Base-by-base conservation (phyloP, 1,140 invertebrate species). In the Atta cephalotes region DNA sequence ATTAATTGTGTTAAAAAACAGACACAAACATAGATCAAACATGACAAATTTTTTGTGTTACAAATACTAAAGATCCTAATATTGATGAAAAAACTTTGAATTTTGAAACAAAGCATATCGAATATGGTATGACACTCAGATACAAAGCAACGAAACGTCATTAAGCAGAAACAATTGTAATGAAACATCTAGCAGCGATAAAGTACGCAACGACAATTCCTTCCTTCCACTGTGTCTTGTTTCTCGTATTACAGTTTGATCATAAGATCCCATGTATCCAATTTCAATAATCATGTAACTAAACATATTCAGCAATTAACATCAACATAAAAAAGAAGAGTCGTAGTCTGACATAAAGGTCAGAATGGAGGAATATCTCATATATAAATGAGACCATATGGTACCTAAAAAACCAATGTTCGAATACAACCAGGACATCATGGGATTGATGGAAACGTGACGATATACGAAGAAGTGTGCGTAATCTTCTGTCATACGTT, bases 301-400 rank as follows among this genome's bases (percentile, higher is more conserved):
- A 18, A 58, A 58, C 14, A 18, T 56, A 28, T 5, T 4, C 14
- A 21, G 10, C 9, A 7, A 45, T 4, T 49, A 45, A 51, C 3
- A 7, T 71, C n/a, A 28, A n/a, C 2, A 3, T 4, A 39, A 45
- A n/a, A 25, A 14, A n/a, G 7, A 53, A 5, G 2, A 53, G 9
- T 45, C 0, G 12, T 4, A 12, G 10, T 7, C 1, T 10, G 10
- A 16, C n/a, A 3, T 4, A 6, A 35, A 35, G 2, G 1, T 58
- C 31, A 14, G 45, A 58, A 71, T 14, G 7, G n/a, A 5, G 49
- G 16, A 14, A 28, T 14, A 14, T 14, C 9, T n/a, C 3, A 3
- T 10, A 18, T 21, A 21, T 21, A 21, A 62, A 25, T 39, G 53
- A 74, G 14, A 84, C 70, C 80, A 84, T 84, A 84, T 84, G 80